A percentile compares a stretch with the other conserved stretches of the same genome.
Evolutionary conservation across 2,888 invertebrate species (phyloP).

Genomic region (Chaetoderma sp.): DNA sequence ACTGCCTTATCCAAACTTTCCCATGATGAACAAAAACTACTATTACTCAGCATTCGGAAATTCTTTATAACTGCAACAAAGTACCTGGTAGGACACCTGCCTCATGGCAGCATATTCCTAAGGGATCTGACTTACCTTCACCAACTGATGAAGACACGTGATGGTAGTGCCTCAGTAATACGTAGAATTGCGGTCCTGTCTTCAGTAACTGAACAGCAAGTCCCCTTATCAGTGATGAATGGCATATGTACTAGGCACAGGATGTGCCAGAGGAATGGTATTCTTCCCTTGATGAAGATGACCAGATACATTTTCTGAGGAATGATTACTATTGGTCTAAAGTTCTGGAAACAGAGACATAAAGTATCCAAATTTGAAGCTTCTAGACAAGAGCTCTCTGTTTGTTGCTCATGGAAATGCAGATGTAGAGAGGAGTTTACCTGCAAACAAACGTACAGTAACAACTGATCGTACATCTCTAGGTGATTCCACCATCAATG

Average conservation of each 20-base stretch:
- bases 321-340: background rate
- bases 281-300: background rate
- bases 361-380: background rate
- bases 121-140: background rate
- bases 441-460: background rate
- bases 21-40: background rate
- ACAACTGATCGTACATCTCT: background rate
- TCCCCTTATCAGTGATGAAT: constrained; percentile 24
- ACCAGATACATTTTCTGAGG: background rate
- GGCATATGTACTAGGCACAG: constrained; percentile 20
- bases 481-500: background rate
- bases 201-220: background rate
- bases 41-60: background rate
- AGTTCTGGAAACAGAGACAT: background rate
- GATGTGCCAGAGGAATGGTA: constrained; percentile 17
- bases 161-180: background rate
- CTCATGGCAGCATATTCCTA: background rate
- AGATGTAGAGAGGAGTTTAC: constrained; percentile 5
- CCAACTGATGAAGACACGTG: background rate
- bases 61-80: background rate
- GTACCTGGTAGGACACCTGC: background rate
- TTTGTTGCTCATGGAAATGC: background rate
- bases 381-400: background rate
- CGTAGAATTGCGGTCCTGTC: background rate
- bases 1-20: too few relatives aligned